Conservation (phyloP, 1,140 invertebrate genomes). For the Cephus cinctus region DNA sequence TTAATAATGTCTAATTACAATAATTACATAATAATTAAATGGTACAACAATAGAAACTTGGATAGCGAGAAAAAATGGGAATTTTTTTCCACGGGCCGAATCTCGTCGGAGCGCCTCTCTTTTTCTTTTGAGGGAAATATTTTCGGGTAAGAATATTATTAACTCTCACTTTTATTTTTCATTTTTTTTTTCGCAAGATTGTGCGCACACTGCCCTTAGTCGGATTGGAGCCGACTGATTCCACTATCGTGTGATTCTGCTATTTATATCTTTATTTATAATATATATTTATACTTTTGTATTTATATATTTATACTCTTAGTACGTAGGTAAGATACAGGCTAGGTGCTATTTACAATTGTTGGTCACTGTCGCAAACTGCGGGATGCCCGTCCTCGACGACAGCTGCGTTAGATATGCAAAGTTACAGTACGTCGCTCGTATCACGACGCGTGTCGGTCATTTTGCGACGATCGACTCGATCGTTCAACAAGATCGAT, state of each 20-base stretch:
- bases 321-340: slow-evolving; percentile 37
- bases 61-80: slow-evolving; percentile 41
- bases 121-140: slow-evolving; percentile 9
- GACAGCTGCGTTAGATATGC: slow-evolving; percentile 38
- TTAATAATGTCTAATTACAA: slow-evolving; percentile 50
- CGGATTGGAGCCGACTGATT: not conserved
- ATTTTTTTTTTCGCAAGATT: slow-evolving; percentile 21
- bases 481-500: slow-evolving; percentile 13
- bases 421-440: slow-evolving; percentile 36
- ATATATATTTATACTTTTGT: slow-evolving; percentile 29
- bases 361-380: slow-evolving; percentile 47
- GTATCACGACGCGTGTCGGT: slow-evolving; percentile 22
- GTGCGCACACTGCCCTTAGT: not conserved
- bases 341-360: slow-evolving; percentile 48
- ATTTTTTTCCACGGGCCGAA: slow-evolving; percentile 32
- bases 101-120: slow-evolving; percentile 23
- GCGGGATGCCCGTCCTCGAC: slow-evolving; percentile 21
- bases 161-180: slow-evolving; percentile 3
- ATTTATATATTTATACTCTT: slow-evolving; percentile 46
- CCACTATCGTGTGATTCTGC: not conserved
- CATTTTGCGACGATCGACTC: slow-evolving; percentile 20
- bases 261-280: slow-evolving; percentile 20
- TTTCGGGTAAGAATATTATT: not conserved
- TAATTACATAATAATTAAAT: slow-evolving; percentile 57
- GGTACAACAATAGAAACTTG: slow-evolving; percentile 52